phyloP scores from a whole-genome alignment of 2,113 vertebrate genomes.

The Corythornis vintsioides region DNA sequence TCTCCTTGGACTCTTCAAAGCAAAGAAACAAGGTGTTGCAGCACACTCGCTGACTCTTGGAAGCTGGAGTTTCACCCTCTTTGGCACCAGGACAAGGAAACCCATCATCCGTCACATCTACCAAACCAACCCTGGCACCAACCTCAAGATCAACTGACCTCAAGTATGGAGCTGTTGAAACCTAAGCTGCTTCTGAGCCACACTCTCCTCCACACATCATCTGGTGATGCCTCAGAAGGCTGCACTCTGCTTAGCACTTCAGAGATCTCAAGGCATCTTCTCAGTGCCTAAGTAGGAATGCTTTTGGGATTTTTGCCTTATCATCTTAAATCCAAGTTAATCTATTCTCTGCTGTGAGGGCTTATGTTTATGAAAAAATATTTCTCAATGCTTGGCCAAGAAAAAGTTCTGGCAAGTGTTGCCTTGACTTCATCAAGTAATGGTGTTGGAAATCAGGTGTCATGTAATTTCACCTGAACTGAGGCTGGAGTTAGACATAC shows the following conservation, averaged over 20 bases:
- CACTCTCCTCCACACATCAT: neutral
- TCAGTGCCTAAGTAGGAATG: neutral
- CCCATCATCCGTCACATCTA: neutral
- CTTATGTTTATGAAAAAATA: neutral
- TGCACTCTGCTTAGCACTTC: neutral
- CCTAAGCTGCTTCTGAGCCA: neutral
- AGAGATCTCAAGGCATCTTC: neutral
- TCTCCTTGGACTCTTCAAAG: neutral
- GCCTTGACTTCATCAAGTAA: neutral
- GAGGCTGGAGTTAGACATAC: neutral
- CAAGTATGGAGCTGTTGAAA: neutral
- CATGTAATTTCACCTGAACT: neutral
- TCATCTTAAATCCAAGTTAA: neutral
- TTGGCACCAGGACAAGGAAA: neutral
- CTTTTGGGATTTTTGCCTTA: neutral
- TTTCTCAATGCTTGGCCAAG: neutral
- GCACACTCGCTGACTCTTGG: accelerated
- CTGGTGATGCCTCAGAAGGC: neutral
- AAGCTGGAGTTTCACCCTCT: neutral
- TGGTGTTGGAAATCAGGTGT: neutral
- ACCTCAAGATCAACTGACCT: neutral
- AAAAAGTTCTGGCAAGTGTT: neutral
- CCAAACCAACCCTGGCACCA: neutral
- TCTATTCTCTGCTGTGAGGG: neutral
- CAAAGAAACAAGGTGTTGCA: neutral